Conservation (phyloP, 2,797 vertebrate species). For the Lophotriccus pileatus region DNA sequence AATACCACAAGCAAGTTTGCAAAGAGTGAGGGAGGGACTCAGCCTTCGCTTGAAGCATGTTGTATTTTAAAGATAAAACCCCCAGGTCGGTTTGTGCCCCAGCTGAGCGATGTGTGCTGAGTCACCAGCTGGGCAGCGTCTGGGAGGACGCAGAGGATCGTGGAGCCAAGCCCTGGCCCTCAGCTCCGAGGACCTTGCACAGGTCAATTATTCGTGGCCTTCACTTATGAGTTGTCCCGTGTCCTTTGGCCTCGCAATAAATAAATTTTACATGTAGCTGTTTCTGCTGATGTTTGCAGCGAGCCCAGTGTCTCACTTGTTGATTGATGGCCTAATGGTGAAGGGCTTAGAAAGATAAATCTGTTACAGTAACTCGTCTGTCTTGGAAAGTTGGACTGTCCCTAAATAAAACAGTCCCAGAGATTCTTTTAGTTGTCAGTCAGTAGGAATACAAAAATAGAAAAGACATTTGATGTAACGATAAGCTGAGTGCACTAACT, state of each 20-base stretch:
- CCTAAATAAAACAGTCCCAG: background rate
- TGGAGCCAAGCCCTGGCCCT: background rate
- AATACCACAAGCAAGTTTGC: background rate
- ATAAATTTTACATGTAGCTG: background rate
- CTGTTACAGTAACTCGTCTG: background rate
- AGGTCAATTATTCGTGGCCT: background rate
- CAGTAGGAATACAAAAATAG: background rate
- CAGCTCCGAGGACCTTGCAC: background rate
- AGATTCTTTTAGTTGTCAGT: background rate
- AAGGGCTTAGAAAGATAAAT: background rate
- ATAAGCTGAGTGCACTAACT: background rate
- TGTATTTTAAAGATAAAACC: background rate
- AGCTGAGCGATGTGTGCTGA: background rate
- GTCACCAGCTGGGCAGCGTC: background rate
- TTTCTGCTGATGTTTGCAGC: background rate
- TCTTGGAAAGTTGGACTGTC: background rate
- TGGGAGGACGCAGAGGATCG: accelerated
- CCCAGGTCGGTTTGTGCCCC: background rate
- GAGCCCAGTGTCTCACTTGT: background rate
- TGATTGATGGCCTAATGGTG: background rate
- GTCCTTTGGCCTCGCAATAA: conserved; percentile 5
- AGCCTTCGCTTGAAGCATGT: background rate
- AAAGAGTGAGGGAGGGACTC: background rate
- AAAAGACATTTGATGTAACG: background rate
- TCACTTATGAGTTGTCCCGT: background rate